Percentiles rank a stretch among this genome's conserved stretches.
phyloP scores from a whole-genome alignment of 2,797 vertebrate species.

The Enteromius mattozi region DNA sequence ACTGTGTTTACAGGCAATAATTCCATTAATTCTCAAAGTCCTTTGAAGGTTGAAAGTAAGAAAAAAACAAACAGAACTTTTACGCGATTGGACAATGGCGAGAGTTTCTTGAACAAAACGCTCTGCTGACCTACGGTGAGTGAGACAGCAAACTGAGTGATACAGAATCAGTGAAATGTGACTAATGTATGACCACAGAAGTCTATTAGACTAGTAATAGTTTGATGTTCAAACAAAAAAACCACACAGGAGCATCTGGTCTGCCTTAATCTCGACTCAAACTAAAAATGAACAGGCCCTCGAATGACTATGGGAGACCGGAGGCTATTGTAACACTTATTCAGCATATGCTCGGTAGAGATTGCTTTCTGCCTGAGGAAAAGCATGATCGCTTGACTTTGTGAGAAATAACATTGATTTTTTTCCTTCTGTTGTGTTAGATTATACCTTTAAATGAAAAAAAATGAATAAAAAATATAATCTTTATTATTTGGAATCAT shows the following conservation, averaged over 20 bases:
- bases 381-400: background rate
- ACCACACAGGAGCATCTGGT: background rate
- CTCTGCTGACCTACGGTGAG: background rate
- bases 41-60: constrained; percentile 22
- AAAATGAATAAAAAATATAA: background rate
- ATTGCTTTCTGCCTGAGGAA: constrained; percentile 1
- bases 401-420: background rate
- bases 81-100: constrained; percentile 26
- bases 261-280: constrained; percentile 1
- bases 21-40: constrained; percentile 42
- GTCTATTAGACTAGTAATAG: constrained; percentile 14
- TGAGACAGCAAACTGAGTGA: background rate
- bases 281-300: constrained; percentile 3
- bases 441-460: background rate
- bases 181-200: background rate
- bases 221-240: background rate
- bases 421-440: background rate
- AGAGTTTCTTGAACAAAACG: constrained; percentile 8
- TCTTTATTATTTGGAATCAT: background rate
- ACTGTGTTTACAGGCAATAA: constrained; percentile 61
- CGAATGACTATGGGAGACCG: constrained; percentile 11
- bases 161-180: constrained; percentile 14
- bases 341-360: constrained; percentile 14
- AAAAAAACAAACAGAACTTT: constrained; percentile 3
- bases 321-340: constrained; percentile 15